Evolutionary conservation across 2,888 invertebrate species (phyloP), one percentile per base, ranked within the genome.

Genomic region (Tachina fera): DNA sequence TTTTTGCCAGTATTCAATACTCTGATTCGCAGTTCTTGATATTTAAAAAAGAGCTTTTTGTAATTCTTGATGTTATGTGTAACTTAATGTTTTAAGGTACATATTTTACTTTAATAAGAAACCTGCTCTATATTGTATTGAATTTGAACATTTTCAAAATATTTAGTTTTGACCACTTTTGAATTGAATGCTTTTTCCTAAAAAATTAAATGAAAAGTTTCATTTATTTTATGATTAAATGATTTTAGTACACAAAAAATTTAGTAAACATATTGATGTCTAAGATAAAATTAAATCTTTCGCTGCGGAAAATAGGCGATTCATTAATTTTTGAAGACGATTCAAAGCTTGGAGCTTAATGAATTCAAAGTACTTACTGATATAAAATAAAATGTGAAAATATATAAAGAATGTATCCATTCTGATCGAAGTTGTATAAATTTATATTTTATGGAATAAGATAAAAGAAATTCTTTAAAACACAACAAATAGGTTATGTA

Each of bases 201-300:
- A 13, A 78, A 71, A 72, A 60, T 77, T 68, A 71, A 31, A 78
- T 67, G n/a, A 67, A 43, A 71, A 49, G 10, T 60, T 31, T 63
- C 13, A 43, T 67, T 68, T 67, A 51, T 61, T 41, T 76, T 22
- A 58, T 45, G 22, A 16, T 22, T 45, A 31, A 9, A 9, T 45
- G 43, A 71, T 56, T 71, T 19, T 14, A 6, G 31, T 31, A 1
- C 14, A 58, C 9, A 67, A 51, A n/a, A 19, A 31, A 22, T n/a
- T 19, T 9, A 10, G 10, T 6, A 61, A 41, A 67, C n/a, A n/a
- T 31, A 49, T 16, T 16, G n/a, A 14, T 19, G 13, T 41, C 19
- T 39, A 0, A 39, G 13, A 51, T 13, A 19, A 45, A 19, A 43
- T 8, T 45, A 45, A 63, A 19, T 45, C 19, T 63, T 6, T 19